Evolutionary conservation across 2,113 vertebrate genomes (phyloP).

Genomic region (Rissa tridactyla): DNA sequence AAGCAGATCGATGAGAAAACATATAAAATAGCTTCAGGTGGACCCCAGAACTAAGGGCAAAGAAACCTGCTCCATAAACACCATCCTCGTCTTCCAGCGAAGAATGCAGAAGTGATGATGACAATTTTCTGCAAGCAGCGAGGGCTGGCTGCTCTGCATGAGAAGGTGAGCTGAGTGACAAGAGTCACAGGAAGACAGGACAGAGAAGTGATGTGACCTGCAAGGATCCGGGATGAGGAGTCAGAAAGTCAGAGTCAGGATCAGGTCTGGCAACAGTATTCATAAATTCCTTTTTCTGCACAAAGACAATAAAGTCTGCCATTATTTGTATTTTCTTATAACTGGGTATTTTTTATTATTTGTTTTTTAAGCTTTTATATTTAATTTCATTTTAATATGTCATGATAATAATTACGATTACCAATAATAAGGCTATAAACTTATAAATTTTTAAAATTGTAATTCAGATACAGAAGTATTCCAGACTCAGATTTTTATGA

Average conservation of each 20-base stretch:
- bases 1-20: not conserved
- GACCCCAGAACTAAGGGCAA: not conserved
- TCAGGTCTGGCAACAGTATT: not conserved
- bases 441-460: not conserved
- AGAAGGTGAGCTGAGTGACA: not conserved
- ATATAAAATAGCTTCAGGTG: not conserved
- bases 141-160: not conserved
- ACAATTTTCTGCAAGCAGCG: not conserved
- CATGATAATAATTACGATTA: not conserved
- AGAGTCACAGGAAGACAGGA: not conserved
- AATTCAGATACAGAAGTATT: not conserved
- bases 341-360: not conserved
- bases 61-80: not conserved
- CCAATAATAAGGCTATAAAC: not conserved
- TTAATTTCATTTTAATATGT: not conserved
- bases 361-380: not conserved
- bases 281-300: not conserved
- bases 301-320: not conserved
- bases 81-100: not conserved
- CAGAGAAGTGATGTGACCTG: not conserved
- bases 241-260: not conserved
- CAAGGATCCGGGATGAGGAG: not conserved
- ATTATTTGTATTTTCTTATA: not conserved
- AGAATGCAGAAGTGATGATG: not conserved
- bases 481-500: not conserved